Conservation (phyloP, 1,140 invertebrate species). For the Drosophila pallidifrons region DNA sequence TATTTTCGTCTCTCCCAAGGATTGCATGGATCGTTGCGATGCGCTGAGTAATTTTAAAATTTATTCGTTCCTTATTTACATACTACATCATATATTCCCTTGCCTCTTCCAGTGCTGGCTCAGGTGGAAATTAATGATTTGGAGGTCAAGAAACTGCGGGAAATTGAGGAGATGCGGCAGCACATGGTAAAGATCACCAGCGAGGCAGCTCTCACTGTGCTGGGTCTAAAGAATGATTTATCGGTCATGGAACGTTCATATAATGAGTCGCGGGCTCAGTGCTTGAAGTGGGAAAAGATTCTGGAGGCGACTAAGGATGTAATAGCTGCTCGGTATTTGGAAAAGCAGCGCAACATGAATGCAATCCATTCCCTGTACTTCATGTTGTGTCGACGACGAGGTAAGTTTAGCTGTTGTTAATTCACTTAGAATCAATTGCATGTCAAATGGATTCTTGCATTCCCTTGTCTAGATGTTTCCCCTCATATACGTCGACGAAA, state of each 20-base stretch:
- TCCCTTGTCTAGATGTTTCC: slow-evolving; percentile 15
- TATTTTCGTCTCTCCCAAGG: slow-evolving; percentile 69
- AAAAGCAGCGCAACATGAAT: slow-evolving; percentile 63
- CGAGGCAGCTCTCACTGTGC: slow-evolving; percentile 71
- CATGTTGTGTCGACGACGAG: slow-evolving; percentile 57
- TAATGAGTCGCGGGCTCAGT: slow-evolving; percentile 56
- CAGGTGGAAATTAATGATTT: slow-evolving; percentile 75
- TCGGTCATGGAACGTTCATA: slow-evolving; percentile 70
- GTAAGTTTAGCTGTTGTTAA: slow-evolving; percentile 25
- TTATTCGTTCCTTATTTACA: not conserved
- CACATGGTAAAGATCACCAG: slow-evolving; percentile 79
- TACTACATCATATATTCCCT: not conserved
- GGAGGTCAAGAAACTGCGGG: slow-evolving; percentile 69
- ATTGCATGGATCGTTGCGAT: slow-evolving; percentile 77
- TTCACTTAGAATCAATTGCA: not conserved
- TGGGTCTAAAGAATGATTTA: slow-evolving; percentile 82
- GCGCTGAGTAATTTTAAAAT: slow-evolving; percentile 52
- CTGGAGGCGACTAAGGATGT: slow-evolving; percentile 64
- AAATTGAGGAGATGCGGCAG: slow-evolving; percentile 77
- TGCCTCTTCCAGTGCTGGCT: slow-evolving; percentile 61
- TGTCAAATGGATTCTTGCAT: not conserved
- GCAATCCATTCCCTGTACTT: slow-evolving; percentile 61
- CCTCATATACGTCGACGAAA: not conserved
- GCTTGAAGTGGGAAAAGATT: slow-evolving; percentile 76
- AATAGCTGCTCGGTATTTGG: slow-evolving; percentile 49